Evolutionary conservation across 64 coral and sea anemone genomes (phyloP), one percentile per base, ranked within the genome.

Genomic region (Pocillopora verrucosa): DNA sequence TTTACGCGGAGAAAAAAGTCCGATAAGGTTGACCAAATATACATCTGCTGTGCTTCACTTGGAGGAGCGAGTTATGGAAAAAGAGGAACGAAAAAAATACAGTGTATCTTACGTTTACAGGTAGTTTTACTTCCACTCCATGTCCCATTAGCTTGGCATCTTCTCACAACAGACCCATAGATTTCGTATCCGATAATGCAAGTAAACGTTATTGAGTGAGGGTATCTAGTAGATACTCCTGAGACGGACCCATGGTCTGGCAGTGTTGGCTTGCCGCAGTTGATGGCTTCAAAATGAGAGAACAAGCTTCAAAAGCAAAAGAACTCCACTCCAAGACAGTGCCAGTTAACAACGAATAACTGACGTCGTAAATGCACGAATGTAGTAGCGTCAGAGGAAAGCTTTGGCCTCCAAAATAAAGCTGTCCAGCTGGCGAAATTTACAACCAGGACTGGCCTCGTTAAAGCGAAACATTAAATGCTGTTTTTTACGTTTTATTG

Each of bases 81-180:
- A 17, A 20, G 19, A 78, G 17, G 34, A 0, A 17, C 19, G 10
- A 20, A 17, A 13, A 79, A 30, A 5, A 1, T 12, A 37, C 17
- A 36, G 75, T 73, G 26, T 11, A 20, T 58, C 88, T 89, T 77
- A 91, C 90, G 80, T 76, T 91, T 80, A 73, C 90, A 91, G 16
- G 14, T 38, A 2, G 80, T 72, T 19, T 61, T 34, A 7, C 9
- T 76, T 34, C 90, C 90, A 91, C 73, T 88, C 86, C 86, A 88
- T 3, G 7, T 88, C 25, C 86, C 75, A 51, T 88, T 60, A 22
- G 75, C 72, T 76, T 88, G 86, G 36, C 86, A 88, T 14, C 24
- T 76, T 67, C 86, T 76, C 9, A 77, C 60, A 13, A 56, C 72
- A 76, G 86, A 59, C 22, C 86, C 86, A 24, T 77, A 36, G 56